Evolutionary conservation across 2,797 vertebrate species (phyloP), one percentile per base, ranked within the genome.

Genomic region (Protosalanx chinensis): DNA sequence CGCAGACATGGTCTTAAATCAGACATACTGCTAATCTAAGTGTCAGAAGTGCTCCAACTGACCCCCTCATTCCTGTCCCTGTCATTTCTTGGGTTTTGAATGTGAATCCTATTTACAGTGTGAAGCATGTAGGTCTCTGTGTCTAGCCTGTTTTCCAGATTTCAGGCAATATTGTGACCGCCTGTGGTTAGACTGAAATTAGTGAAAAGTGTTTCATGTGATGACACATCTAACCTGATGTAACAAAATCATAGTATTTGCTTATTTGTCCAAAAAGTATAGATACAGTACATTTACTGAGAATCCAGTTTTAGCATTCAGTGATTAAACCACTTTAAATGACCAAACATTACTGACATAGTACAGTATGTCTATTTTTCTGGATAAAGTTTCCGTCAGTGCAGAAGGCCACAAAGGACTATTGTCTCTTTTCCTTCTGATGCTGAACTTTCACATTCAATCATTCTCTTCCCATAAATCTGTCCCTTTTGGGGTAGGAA

Each of bases 21-120:
- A 85, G 78, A 63, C 67, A 41, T 49, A 70, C 76, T 82, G 82
- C 85, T 89, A 81, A 88, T 89, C 86, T 84, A 72, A 67, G 64
- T 77, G 51, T 74, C 78, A 84, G 71, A 76, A 76, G 76, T 79
- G n/a, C 78, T 82, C 66, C 56, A 20, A 49, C 30, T 27, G 58
- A 60, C 23, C 27, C 27, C 58, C 23, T 60, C 1, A 30, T 60
- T 30, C 15, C 12, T 3, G 41, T 46, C 41, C 41, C 7, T 46
- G 41, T 13, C 41, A 46, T 46, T 13, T 46, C 12, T 46, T 13
- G 10, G 41, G 41, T 46, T 46, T 46, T 46, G 41, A 46, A 46
- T 12, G 10, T 46, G 12, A 46, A 46, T 46, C 41, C 41, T 46
- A 13, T 60, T 3, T 30, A 12, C 15, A 29, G 58, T 62, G 30